Evolutionary conservation across 2,888 invertebrate species (phyloP).

Genomic region (Drosophila longiperda): DNA sequence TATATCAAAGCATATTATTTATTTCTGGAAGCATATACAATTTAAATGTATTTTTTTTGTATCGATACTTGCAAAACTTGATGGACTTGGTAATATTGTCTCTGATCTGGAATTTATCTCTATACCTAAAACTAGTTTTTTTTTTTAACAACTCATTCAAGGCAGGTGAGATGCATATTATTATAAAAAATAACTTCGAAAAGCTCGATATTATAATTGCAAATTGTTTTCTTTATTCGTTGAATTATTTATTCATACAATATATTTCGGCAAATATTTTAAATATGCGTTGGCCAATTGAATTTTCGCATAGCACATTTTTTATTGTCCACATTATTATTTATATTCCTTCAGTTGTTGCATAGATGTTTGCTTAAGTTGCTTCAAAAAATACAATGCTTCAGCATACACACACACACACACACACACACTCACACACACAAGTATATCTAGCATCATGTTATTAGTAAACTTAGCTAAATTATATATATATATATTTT

Average conservation of each 20-base stretch:
- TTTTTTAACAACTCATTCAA: neutral
- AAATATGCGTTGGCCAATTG: constrained; percentile 25
- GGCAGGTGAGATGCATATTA: neutral
- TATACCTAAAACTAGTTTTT: neutral
- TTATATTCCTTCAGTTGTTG: neutral
- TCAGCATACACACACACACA: constrained; percentile 32
- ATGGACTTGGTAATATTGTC: neutral
- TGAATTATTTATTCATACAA: constrained; percentile 25
- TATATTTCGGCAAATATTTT: constrained; percentile 22
- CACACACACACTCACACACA: neutral
- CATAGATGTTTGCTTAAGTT: constrained; percentile 47
- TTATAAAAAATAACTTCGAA: neutral
- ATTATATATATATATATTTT: neutral
- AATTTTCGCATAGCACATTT: constrained; percentile 56
- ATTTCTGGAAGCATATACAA: no score
- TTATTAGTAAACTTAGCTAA: constrained; percentile 11
- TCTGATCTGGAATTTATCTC: neutral
- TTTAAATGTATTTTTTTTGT: no score
- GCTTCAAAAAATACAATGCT: constrained; percentile 70
- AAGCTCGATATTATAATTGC: neutral
- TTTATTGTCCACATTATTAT: constrained; percentile 67
- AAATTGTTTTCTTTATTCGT: constrained; percentile 8
- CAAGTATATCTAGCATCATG: constrained; percentile 18
- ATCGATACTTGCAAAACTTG: no score
- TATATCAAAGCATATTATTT: no score